Base-by-base conservation (phyloP, 2,113 vertebrate species). In the Protobothrops mucrosquamatus region DNA sequence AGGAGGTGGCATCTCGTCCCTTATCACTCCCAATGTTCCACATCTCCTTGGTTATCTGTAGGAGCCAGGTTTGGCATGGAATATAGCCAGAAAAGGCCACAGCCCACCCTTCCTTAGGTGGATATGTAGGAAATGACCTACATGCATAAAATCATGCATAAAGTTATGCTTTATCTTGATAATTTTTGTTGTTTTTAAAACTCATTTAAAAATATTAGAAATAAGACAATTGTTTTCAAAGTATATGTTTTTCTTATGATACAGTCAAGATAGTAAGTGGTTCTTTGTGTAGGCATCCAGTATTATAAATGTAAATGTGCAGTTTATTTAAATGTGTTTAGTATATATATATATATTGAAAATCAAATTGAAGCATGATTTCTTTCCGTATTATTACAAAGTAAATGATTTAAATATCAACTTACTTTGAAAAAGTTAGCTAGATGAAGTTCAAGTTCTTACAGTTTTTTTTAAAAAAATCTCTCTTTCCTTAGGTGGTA, bases 401-500 rank as follows among this genome's bases (percentile, higher is more conserved):
- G 4, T 34, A 61, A 46, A 23, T 57, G 22, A 15, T 57, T 59
- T 24, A 92, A 61, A 48, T 59, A 87, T 61, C n/a, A 43, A 57
- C 46, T 59, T 89, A 85, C 11, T 55, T 54, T 85, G n/a, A n/a
- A 81, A 56, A 57, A 39, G 9, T 57, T 59, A 86, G 2, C 26
- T 48, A 22, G 46, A 29, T 56, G 22, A 29, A 86, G 11, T 91
- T 23, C 43, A 5, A 3, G 52, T 86, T 54, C 43, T 48, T 20
- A 46, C 29, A 15, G n/a, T 52, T 34, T 14, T 48, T 6, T 34
- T 51, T 9, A 10, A 51, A 34, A n/a, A 69, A 52, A 69, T 85
- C 39, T 24, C 86, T 94, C 91, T 95, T 39, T 54, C 56, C 95
- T 57, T 93, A 99, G 99, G 98, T 99, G 96, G 99, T 99, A 56